Evolutionary conservation across 2,113 vertebrate species (phyloP), one percentile per base, ranked within the genome.

Genomic region (Cinclus cinclus): DNA sequence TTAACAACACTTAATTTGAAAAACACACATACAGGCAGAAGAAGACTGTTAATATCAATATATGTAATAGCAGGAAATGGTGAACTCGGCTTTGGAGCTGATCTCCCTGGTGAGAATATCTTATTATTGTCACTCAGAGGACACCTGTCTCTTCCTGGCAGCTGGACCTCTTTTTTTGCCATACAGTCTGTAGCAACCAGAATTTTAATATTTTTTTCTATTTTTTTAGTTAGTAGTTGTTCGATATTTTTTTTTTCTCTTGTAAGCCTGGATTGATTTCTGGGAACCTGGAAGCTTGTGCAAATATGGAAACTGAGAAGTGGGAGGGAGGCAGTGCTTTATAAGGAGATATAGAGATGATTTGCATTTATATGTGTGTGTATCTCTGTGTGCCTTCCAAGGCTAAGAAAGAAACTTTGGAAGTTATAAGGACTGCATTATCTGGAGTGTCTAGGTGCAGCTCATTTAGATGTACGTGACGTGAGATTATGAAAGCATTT

Each of bases 1-100:
- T 97, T 97, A 98, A 96, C 91, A 95, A 93, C 95, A 85, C 89
- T 94, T 97, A 95, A 98, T 97, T 97, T 91, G 93, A 97, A 98
- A 98, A 98, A 96, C 97, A 97, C 94, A 90, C 23, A 2, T 89
- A 67, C 76, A 95, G 83, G 89, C 94, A 96, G 89, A 85, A 96
- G 89, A 97, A 97, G 97, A 84, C 78, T 96, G 62, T 91, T 98
- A 97, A 96, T 87, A 96, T 97, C 82, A 90, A 67, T 67, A 87
- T 93, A 50, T 93, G 97, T 97, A 97, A 97, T 87, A 95, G 87
- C 88, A 91, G 96, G 94, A 97, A 98, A 97, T 91, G 97, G 68
- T 95, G 95, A 98, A 95, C 90, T 95, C 83, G 97, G 78, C 94
- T 92, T 95, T 95, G 52, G 90, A 97, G 84, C 94, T 97, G 90